phyloP scores from a whole-genome alignment of 2,113 vertebrate species.

The Prionailurus viverrinus region DNA sequence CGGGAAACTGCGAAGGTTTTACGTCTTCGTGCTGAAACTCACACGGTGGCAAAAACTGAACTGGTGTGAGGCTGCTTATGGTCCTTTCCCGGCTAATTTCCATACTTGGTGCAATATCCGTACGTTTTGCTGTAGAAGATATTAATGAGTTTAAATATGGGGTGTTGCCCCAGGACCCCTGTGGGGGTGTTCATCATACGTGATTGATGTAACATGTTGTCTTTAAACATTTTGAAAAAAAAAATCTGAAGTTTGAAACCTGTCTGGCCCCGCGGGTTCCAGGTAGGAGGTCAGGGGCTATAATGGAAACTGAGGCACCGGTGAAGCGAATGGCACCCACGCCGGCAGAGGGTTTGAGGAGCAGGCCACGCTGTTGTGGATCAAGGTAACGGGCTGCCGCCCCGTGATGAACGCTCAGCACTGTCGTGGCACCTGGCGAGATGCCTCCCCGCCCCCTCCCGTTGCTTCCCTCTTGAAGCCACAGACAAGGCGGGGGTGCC shows the following conservation, averaged over 20 bases:
- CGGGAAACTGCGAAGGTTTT: neutral
- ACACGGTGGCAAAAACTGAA: neutral
- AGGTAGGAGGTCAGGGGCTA: neutral
- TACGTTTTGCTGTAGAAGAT: neutral
- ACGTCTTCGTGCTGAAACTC: neutral
- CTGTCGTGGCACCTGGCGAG: rapidly evolving
- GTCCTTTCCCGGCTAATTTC: neutral
- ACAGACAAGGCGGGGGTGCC: neutral
- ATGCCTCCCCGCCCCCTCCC: neutral
- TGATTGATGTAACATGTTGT: neutral
- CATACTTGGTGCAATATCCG: neutral
- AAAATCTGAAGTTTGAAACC: neutral
- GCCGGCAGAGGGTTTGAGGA: rapidly evolving
- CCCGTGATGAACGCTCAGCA: rapidly evolving
- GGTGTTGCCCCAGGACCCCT: neutral
- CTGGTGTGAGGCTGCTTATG: neutral
- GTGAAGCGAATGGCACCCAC: rapidly evolving
- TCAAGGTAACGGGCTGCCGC: neutral
- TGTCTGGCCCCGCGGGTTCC: neutral
- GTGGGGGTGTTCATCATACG: neutral
- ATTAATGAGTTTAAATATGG: neutral
- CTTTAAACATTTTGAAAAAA: neutral
- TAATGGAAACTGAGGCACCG: neutral
- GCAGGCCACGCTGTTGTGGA: neutral
- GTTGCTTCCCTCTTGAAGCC: neutral